These are phyloP conservation scores for Agonopterix alstromeriana DNA, from an alignment of 2,888 invertebrate species.

Conservation along the genomic window DNA sequence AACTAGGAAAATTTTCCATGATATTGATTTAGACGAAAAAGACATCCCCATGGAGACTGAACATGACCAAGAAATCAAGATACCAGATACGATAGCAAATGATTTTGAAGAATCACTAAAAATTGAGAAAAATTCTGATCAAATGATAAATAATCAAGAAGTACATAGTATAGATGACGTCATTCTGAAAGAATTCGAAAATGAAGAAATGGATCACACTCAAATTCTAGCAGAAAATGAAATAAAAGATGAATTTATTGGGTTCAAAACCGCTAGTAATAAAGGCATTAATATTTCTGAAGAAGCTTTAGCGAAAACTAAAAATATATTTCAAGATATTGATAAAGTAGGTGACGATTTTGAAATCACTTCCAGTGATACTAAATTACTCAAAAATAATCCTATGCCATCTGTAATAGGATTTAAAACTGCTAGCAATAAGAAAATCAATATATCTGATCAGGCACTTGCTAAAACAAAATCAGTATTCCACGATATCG, in stretches of 20 bases:
- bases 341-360: slow-evolving; percentile 21
- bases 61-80: background rate
- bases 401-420: slow-evolving; percentile 15
- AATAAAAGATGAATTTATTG: background rate
- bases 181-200: slow-evolving; percentile 13
- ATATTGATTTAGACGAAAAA: slow-evolving; percentile 16
- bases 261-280: slow-evolving; percentile 35
- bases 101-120: background rate
- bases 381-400: too few relatives aligned
- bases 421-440: slow-evolving; percentile 49
- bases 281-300: slow-evolving; percentile 30
- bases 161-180: slow-evolving; percentile 9
- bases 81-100: background rate
- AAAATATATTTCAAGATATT: slow-evolving; percentile 32
- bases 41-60: too few relatives aligned
- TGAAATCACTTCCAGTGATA: too few relatives aligned
- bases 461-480: slow-evolving; percentile 24
- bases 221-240: slow-evolving; percentile 20
- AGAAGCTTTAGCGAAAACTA: slow-evolving; percentile 33
- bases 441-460: slow-evolving; percentile 35
- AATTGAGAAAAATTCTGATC: background rate
- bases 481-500: slow-evolving; percentile 28
- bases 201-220: slow-evolving; percentile 27
- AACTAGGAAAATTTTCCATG: slow-evolving; percentile 27
- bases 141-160: background rate